phyloP scores from a whole-genome alignment of 2,113 vertebrate species.

The Hydrolagus affinis region DNA sequence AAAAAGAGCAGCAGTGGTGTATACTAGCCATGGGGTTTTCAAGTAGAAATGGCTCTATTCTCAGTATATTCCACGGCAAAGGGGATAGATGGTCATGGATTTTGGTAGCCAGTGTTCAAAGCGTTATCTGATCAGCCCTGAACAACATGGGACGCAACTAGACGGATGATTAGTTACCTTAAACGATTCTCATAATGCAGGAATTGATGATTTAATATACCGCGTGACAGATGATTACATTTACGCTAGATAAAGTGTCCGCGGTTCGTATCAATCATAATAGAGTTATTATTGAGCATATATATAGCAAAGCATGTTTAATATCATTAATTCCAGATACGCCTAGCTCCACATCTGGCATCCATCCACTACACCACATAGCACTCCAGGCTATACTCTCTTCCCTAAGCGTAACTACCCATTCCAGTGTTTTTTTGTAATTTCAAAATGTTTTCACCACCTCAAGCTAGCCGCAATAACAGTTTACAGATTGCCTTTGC shows the following conservation, averaged over 20 bases:
- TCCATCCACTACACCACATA: conserved; percentile 81
- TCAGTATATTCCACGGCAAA: conserved; percentile 82
- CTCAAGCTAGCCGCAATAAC: conserved; percentile 91
- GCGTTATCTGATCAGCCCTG: conserved; percentile 94
- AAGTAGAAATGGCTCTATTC: conserved; percentile 80
- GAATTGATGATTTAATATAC: conserved; percentile 97
- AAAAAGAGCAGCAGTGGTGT: conserved; percentile 73
- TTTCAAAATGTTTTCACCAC: conserved; percentile 97
- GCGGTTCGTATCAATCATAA: conserved; percentile 91
- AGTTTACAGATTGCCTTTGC: conserved; percentile 96
- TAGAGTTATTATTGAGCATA: conserved; percentile 94
- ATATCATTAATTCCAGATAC: conserved; percentile 98
- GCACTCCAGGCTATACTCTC: conserved; percentile 89
- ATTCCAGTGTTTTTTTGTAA: conserved; percentile 80
- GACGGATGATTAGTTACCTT: conserved; percentile 96
- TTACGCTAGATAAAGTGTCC: conserved; percentile 89
- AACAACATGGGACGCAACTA: conserved; percentile 71
- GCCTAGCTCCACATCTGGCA: conserved; percentile 90
- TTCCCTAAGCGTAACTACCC: conserved; percentile 74
- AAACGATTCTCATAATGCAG: conserved; percentile 92
- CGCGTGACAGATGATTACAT: conserved; percentile 92
- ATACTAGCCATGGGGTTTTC: conserved; percentile 78
- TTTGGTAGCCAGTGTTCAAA: conserved; percentile 83
- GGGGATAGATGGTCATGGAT: conserved; percentile 82
- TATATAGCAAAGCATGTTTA: conserved; percentile 96